Conservation (phyloP, 2,113 vertebrate species). For the Danionella cerebrum region DNA sequence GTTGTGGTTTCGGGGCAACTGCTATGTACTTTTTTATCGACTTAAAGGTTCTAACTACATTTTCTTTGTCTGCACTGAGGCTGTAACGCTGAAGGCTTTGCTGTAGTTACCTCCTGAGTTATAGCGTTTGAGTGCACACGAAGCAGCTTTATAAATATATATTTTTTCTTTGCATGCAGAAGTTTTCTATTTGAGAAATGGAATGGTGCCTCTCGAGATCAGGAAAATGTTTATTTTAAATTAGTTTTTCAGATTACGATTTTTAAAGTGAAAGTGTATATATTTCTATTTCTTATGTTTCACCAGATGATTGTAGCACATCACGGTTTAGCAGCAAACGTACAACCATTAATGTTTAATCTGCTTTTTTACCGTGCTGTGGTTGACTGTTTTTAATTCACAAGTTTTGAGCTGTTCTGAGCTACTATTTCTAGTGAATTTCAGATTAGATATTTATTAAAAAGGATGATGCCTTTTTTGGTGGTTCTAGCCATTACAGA, state of each 20-base stretch:
- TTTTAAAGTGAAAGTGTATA: constrained; percentile 57
- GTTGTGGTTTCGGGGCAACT: neutral
- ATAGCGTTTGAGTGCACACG: constrained; percentile 39
- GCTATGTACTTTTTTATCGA: constrained; percentile 11
- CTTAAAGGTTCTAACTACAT: neutral
- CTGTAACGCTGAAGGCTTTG: constrained; percentile 44
- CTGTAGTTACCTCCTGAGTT: constrained; percentile 35
- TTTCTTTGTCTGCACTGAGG: constrained; percentile 1
- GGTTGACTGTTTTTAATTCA: constrained; percentile 9
- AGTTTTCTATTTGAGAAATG: constrained; percentile 58
- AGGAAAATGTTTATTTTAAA: constrained; percentile 41
- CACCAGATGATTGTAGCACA: constrained; percentile 26
- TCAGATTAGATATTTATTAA: constrained; percentile 7
- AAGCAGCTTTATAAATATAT: constrained; percentile 60
- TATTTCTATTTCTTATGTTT: constrained; percentile 53
- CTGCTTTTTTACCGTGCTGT: constrained; percentile 16
- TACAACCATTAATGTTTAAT: constrained; percentile 31
- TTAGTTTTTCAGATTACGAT: constrained; percentile 41
- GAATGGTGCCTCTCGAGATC: constrained; percentile 29
- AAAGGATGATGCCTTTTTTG: constrained; percentile 6
- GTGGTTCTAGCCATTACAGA: constrained; percentile 22
- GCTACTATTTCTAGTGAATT: constrained; percentile 25
- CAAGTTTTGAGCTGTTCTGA: constrained; percentile 41
- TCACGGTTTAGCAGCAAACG: neutral
- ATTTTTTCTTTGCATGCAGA: constrained; percentile 71